Conservation (phyloP, 2,888 invertebrate genomes). For the Linnaemya vulpina region DNA sequence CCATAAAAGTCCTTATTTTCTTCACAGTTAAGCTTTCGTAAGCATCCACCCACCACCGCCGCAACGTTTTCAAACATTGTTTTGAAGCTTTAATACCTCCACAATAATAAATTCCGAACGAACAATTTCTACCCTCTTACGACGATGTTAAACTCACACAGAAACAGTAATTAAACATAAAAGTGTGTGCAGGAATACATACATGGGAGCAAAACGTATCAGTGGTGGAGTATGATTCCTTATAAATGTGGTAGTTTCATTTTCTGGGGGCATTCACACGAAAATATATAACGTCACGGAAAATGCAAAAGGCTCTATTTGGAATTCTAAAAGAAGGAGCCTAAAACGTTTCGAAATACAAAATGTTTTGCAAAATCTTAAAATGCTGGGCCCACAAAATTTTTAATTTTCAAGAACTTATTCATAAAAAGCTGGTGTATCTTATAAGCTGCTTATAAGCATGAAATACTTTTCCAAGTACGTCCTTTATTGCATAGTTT, state of each 20-base stretch:
- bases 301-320: too few species aligned
- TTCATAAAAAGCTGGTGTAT: too few species aligned
- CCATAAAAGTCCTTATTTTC: constrained; percentile 47
- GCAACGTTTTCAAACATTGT: constrained; percentile 18
- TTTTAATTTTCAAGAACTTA: too few species aligned
- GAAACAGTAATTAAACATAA: constrained; percentile 54
- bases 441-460: too few species aligned
- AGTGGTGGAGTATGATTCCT: not conserved
- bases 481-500: too few species aligned
- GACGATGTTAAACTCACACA: constrained; percentile 13
- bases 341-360: too few species aligned
- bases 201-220: not conserved
- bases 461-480: too few species aligned
- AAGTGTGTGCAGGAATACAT: not conserved
- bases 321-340: too few species aligned
- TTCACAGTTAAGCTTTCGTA: constrained; percentile 41
- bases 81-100: constrained; percentile 45
- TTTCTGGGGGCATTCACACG: constrained; percentile 5
- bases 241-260: not conserved
- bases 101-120: not conserved
- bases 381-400: too few species aligned
- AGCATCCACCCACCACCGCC: constrained; percentile 21
- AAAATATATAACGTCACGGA: too few species aligned
- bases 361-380: too few species aligned
- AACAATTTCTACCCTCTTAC: constrained; percentile 57